phyloP scores from a whole-genome alignment of 2,797 vertebrate species.

The Champsocephalus esox region DNA sequence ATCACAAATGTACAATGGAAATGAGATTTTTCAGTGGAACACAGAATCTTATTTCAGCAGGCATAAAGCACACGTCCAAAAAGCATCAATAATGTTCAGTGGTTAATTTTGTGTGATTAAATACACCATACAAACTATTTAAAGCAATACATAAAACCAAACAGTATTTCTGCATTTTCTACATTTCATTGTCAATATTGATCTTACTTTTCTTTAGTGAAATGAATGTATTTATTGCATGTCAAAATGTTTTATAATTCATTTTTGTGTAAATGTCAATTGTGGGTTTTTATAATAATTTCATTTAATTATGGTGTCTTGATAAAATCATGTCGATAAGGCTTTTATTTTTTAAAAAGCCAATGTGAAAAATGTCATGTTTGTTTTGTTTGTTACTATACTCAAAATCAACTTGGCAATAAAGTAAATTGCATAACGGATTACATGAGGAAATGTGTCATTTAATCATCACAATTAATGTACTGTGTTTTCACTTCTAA shows the following conservation, averaged over 20 bases:
- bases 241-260: constrained; percentile 86
- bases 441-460: constrained; percentile 42
- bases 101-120: constrained; percentile 58
- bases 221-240: constrained; percentile 93
- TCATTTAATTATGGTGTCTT: constrained; percentile 78
- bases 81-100: constrained; percentile 38
- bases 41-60: constrained; percentile 49
- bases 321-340: constrained; percentile 81
- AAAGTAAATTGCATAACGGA: constrained; percentile 84
- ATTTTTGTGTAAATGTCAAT: constrained; percentile 85
- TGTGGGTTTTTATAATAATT: constrained; percentile 79
- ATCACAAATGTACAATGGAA: constrained; percentile 58
- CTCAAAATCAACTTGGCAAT: constrained; percentile 87
- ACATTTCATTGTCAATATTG: constrained; percentile 79
- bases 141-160: constrained; percentile 83
- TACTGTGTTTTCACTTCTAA: neutral
- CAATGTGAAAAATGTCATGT: constrained; percentile 82
- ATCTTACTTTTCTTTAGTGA: constrained; percentile 84
- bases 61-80: constrained; percentile 31
- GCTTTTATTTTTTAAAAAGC: constrained; percentile 86
- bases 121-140: constrained; percentile 61
- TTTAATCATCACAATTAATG: constrained; percentile 2
- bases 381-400: constrained; percentile 81
- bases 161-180: constrained; percentile 83
- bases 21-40: constrained; percentile 31